Base-by-base conservation (phyloP, 2,888 invertebrate genomes). In the Mesochorus sp. region DNA sequence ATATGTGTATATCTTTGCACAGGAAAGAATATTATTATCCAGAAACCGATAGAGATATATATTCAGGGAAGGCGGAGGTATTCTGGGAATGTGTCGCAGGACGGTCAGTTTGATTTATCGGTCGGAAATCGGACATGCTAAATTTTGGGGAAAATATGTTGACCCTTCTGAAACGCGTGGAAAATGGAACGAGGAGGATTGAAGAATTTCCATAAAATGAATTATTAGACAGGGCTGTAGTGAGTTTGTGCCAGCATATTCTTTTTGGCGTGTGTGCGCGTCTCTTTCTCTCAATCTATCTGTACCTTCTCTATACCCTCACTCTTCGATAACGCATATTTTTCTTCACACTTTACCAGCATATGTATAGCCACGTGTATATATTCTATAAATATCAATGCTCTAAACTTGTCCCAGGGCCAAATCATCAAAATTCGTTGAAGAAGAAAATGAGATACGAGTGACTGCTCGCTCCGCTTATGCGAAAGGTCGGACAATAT, bases 61-160 rank as follows among this genome's bases (percentile, higher is more conserved):
- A 74, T 68, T 64, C 73, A 14, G 59, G 26, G 62, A 37, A 55
- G 34, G 53, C 24, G 37, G 47, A n/a, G 10, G 19, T 42, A 21
- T n/a, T 49, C 39, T 57, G 31, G 64, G 73, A 42, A 39, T 59
- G 64, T 70, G 62, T 80, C 77, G 79, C 81, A 61, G 80, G 71
- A 79, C 84, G 88, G 89, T 90, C 90, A 89, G 87, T 90, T 89
- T 90, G 90, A 90, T 90, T 90, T 90, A 90, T 89, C 85, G 87
- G 89, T 81, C 84, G 86, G 85, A 86, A 88, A 88, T 87, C 61
- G 86, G 85, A 83, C 85, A 82, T 84, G 87, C 86, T 86, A 89
- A 90, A 90, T 89, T 90, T 90, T 86, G 79, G 84, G 85, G 83
- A 89, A 90, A 90, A 90, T 90, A 90, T 89, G 90, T 88, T 88